A percentile compares a stretch with the other conserved stretches of the same genome.
These are phyloP conservation scores for Spondyliosoma cantharus DNA, from an alignment of 2,797 vertebrate species.

Conservation along the genomic window DNA sequence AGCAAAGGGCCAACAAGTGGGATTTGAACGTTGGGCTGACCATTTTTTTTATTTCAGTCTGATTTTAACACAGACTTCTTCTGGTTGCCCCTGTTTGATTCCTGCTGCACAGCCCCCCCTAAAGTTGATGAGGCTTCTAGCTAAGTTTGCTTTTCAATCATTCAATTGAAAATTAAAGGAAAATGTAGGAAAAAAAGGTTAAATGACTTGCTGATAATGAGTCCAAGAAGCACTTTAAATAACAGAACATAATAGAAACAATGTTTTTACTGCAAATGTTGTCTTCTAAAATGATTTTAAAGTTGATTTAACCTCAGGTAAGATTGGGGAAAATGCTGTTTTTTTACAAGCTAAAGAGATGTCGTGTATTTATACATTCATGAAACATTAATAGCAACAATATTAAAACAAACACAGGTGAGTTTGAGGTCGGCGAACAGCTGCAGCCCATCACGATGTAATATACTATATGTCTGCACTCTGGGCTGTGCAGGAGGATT, in stretches of 20 bases:
- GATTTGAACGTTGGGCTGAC: no score
- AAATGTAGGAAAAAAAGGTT: not conserved
- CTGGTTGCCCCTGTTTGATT: not conserved
- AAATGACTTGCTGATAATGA: not conserved
- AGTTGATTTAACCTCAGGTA: not conserved
- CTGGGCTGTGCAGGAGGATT: not conserved
- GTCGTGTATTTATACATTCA: not conserved
- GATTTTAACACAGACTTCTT: not conserved
- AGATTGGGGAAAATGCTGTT: not conserved
- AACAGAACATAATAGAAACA: no score
- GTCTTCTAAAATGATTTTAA: not conserved
- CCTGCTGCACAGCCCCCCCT: not conserved
- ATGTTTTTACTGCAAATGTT: not conserved
- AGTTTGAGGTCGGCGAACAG: not conserved
- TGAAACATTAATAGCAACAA: not conserved
- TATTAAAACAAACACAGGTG: not conserved
- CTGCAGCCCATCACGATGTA: constrained; percentile 19
- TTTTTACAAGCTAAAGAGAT: not conserved
- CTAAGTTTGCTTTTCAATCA: not conserved
- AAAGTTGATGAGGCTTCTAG: not conserved
- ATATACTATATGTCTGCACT: not conserved
- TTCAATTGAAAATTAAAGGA: not conserved
- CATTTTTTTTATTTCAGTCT: not conserved
- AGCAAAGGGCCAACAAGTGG: no score
- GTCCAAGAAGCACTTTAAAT: no score